Base-by-base conservation (phyloP, 1,140 invertebrate species). In the Apis laboriosa region DNA sequence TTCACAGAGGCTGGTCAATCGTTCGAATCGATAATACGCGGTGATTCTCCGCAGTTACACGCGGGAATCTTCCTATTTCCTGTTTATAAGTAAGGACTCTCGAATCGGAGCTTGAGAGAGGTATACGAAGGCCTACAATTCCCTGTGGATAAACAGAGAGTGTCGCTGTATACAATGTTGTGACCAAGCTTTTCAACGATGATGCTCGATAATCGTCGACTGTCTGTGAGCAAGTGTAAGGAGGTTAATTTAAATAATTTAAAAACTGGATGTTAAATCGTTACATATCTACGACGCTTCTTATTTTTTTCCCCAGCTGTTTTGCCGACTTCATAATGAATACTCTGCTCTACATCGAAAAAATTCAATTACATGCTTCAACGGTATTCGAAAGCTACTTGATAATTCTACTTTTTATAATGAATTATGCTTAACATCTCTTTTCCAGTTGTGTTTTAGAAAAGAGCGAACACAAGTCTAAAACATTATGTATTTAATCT, bases 131-230 rank as follows among this genome's bases (percentile, higher is more conserved):
- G 49, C 28, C 49, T 43, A n/a, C 49, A 51, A 63, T 64, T 64
- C 66, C 55, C 17, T 4, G 7, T 9, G 1, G n/a, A 19, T 43
- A 71, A n/a, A n/a, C 66, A 7, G n/a, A 17, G 51, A 73, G 17
- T n/a, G 64, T 49, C 24, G 68, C 13, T 13, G 68, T 75, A 8
- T 60, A 51, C 76, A 53, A 79, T 64, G 51, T 72, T 55, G 51
- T 13, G 19, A 43, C n/a, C 53, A 70, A 63, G 28, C 53, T 67
- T 24, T 80, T 17, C 24, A 53, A 51, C 70, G 64, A 83, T 66
- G 71, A 70, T 79, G 70, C 58, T 75, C 87, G 90, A 89, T 71
- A 64, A 60, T 81, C 34, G 80, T 80, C 90, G 88, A 87, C 81
- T 73, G 61, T 73, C 56, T 70, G 86, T 87, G 87, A 88, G 80